Percentiles rank a stretch among this genome's conserved stretches.
Conservation (phyloP, 2,113 vertebrate species). For the Zosterops japonicus region DNA sequence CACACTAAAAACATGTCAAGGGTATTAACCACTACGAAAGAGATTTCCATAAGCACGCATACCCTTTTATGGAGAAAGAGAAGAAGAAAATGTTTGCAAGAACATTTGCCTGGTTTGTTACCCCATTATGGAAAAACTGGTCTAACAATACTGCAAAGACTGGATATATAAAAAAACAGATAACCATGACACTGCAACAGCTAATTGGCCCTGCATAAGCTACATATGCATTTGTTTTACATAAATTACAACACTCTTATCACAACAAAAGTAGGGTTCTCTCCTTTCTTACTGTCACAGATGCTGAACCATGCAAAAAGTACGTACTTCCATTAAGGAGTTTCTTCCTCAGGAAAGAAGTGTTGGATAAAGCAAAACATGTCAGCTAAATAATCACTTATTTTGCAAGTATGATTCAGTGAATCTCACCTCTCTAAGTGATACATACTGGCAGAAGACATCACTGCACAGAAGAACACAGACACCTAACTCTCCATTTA, state of each 20-base stretch:
- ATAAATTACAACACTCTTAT: not conserved
- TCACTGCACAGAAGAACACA: not conserved
- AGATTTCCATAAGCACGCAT: not conserved
- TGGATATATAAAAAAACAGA: constrained; percentile 27
- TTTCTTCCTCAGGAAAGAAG: not conserved
- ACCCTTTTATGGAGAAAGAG: constrained; percentile 55
- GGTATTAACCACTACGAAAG: not conserved
- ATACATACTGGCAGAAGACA: not conserved
- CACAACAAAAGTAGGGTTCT: not conserved
- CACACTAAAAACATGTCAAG: not conserved
- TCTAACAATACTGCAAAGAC: constrained; percentile 38
- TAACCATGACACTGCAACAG: constrained; percentile 21
- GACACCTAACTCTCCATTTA: not conserved
- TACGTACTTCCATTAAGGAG: not conserved
- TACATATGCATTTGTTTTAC: constrained; percentile 14
- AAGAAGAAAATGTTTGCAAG: not conserved
- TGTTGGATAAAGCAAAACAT: not conserved
- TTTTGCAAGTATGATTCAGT: not conserved
- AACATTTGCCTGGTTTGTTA: constrained; percentile 27
- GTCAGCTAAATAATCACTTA: not conserved
- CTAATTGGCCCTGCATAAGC: not conserved
- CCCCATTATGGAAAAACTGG: constrained; percentile 30
- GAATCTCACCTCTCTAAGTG: not conserved
- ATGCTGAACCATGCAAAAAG: not conserved
- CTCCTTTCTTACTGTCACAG: not conserved